Conservation (phyloP, 2,797 vertebrate genomes). For the Sandelia bainsii region DNA sequence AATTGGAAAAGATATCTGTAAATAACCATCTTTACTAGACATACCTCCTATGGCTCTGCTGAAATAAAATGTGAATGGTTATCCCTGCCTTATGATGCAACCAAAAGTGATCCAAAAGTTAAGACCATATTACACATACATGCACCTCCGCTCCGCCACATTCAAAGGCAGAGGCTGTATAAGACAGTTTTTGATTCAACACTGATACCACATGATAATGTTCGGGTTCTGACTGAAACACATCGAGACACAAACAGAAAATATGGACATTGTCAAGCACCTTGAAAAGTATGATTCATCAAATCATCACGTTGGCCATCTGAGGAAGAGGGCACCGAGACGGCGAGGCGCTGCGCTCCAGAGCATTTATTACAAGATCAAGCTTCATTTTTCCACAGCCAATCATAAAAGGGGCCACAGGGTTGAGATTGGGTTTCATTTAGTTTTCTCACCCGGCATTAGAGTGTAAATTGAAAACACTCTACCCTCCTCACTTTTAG, state of each 20-base stretch:
- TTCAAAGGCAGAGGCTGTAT: slow-evolving; percentile 82
- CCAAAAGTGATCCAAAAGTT: slow-evolving; percentile 78
- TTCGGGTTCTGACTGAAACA: slow-evolving; percentile 79
- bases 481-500: slow-evolving; percentile 57
- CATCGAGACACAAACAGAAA: slow-evolving; percentile 76
- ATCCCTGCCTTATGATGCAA: slow-evolving; percentile 81
- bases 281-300: slow-evolving; percentile 83
- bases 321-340: slow-evolving; percentile 71
- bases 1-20: slow-evolving; percentile 81
- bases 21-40: slow-evolving; percentile 84
- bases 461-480: slow-evolving; percentile 76
- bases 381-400: slow-evolving; percentile 70
- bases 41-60: slow-evolving; percentile 83
- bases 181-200: slow-evolving; percentile 83
- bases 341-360: slow-evolving; percentile 56
- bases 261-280: slow-evolving; percentile 81
- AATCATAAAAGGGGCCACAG: slow-evolving; percentile 68
- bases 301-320: slow-evolving; percentile 81
- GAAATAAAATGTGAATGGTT: slow-evolving; percentile 82
- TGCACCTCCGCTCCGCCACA: slow-evolving; percentile 84
- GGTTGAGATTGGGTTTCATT: slow-evolving; percentile 74
- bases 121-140: slow-evolving; percentile 82
- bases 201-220: slow-evolving; percentile 82
- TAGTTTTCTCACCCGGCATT: slow-evolving; percentile 69
- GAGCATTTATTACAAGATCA: slow-evolving; percentile 67